These are phyloP conservation scores for Mus pahari DNA, from an alignment of 2,113 vertebrate genomes.

Conservation along the genomic window DNA sequence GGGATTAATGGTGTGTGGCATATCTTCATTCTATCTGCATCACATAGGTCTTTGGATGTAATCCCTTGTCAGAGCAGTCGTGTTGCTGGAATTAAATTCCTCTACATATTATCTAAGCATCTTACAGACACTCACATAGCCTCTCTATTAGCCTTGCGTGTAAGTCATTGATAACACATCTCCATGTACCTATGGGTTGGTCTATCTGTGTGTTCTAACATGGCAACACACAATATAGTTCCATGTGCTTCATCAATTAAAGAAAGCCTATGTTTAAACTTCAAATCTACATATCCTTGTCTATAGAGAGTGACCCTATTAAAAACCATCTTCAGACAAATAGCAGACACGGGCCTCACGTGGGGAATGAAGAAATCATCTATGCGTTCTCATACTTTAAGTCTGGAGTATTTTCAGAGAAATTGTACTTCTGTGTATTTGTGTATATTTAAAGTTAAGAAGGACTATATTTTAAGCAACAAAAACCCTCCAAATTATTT, in stretches of 20 bases:
- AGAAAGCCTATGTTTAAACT: not conserved
- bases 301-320: not conserved
- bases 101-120: not conserved
- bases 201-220: not conserved
- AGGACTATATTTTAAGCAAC: constrained; percentile 4
- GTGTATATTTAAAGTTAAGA: not conserved
- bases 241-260: not conserved
- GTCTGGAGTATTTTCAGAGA: not conserved
- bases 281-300: not conserved
- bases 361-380: not conserved
- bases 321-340: not conserved
- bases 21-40: too few relatives aligned
- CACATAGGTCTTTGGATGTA: too few relatives aligned
- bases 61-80: too few relatives aligned
- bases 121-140: not conserved
- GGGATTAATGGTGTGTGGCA: too few relatives aligned
- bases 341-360: not conserved
- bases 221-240: not conserved
- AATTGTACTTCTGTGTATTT: not conserved
- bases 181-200: not conserved
- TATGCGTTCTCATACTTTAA: not conserved
- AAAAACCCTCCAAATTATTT: constrained; percentile 23
- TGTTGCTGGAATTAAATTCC: too few relatives aligned
- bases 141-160: not conserved
- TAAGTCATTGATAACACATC: not conserved